A percentile compares a stretch with the other conserved stretches of the same genome.
Conservation (phyloP, 1,140 invertebrate species). For the Pogonognathellus flavescens region DNA sequence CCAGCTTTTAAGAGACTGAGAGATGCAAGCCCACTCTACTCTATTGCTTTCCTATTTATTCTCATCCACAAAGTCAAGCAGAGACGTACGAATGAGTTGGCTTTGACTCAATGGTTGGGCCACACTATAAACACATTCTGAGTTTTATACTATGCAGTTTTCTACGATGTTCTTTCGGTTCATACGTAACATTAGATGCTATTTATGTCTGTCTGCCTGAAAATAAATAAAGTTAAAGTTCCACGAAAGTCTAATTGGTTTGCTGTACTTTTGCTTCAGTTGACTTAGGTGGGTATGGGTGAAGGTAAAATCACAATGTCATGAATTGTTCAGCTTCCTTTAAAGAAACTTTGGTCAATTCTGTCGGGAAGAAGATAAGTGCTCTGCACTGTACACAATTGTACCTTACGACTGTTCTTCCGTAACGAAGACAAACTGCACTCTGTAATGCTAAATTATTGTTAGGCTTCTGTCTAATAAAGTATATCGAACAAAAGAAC, state of each 20-base stretch:
- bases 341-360: conserved; percentile 43
- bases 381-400: not conserved
- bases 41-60: conserved; percentile 21
- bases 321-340: conserved; percentile 8
- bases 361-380: not conserved
- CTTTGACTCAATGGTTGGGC: too few relatives aligned
- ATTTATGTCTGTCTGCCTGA: not conserved
- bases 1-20: conserved; percentile 17
- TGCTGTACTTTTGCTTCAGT: conserved; percentile 5
- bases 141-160: not conserved
- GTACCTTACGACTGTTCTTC: conserved; percentile 1
- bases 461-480: conserved; percentile 33
- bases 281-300: not conserved
- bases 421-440: conserved; percentile 41
- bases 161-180: not conserved
- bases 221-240: conserved; percentile 15
- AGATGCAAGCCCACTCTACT: not conserved
- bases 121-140: not conserved
- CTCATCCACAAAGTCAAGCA: not conserved
- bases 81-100: too few relatives aligned
- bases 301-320: conserved; percentile 24
- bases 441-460: conserved; percentile 44
- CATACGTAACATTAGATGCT: not conserved
- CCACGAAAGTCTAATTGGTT: conserved; percentile 33
- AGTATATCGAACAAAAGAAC: not conserved